These are phyloP conservation scores for Amphipoea oculea DNA, from an alignment of 2,888 invertebrate genomes.

Conservation along the genomic window DNA sequence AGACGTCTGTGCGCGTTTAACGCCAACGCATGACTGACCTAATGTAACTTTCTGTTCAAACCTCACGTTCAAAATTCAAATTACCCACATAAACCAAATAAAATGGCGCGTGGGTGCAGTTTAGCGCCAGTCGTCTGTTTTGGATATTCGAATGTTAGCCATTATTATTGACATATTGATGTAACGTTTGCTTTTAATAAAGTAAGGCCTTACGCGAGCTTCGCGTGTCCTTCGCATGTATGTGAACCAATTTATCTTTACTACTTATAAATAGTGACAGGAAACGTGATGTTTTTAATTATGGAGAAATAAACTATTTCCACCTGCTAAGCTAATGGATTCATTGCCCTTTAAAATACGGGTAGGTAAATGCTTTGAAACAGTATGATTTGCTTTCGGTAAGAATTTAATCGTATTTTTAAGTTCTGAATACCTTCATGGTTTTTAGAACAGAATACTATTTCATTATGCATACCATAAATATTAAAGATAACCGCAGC, in stretches of 20 bases:
- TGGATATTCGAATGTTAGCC: constrained; percentile 40
- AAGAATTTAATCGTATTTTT: background rate
- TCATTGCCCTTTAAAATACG: constrained; percentile 28
- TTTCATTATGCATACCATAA: too few relatives aligned
- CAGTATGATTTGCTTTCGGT: background rate
- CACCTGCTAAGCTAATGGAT: constrained; percentile 57
- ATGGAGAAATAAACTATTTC: constrained; percentile 34
- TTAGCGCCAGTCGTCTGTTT: constrained; percentile 52
- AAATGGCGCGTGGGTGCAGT: constrained; percentile 57
- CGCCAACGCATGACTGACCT: constrained; percentile 75
- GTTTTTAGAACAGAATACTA: background rate
- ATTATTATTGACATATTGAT: constrained; percentile 44
- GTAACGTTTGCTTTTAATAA: constrained; percentile 23
- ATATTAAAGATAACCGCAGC: too few relatives aligned
- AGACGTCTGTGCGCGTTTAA: constrained; percentile 64
- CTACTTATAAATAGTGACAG: background rate
- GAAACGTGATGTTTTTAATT: constrained; percentile 25
- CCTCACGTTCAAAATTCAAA: constrained; percentile 62
- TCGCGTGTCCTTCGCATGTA: constrained; percentile 9
- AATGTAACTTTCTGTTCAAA: constrained; percentile 61
- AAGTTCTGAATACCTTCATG: background rate
- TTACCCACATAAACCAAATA: constrained; percentile 68
- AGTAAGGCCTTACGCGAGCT: background rate
- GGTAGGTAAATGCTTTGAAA: constrained; percentile 3
- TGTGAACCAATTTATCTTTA: constrained; percentile 20